phyloP scores from a whole-genome alignment of 2,797 vertebrate genomes.

The Lithobates pipiens region DNA sequence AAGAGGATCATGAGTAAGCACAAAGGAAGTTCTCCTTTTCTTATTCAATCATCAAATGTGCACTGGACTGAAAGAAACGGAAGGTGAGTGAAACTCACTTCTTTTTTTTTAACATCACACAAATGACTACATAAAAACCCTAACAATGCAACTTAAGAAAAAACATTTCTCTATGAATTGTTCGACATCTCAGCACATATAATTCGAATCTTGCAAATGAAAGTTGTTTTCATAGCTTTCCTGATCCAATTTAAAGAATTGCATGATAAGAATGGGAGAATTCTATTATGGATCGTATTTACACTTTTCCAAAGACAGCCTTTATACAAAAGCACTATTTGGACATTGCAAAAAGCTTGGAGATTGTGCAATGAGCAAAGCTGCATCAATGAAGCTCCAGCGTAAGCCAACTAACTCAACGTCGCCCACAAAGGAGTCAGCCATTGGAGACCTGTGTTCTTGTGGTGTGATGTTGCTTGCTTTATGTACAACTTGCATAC shows the following conservation, averaged over 20 bases:
- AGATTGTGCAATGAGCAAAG: constrained; percentile 5
- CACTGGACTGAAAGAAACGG: background rate
- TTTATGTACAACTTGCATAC: background rate
- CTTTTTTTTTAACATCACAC: background rate
- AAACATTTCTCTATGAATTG: background rate
- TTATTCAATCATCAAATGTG: background rate
- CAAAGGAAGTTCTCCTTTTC: background rate
- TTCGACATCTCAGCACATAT: background rate
- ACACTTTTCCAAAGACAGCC: constrained; percentile 7
- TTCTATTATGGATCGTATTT: background rate
- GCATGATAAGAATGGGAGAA: constrained; percentile 10
- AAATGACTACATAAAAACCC: background rate
- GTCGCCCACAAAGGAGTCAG: background rate
- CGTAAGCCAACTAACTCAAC: constrained; percentile 3
- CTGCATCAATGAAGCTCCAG: constrained; percentile 2
- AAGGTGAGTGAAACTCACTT: background rate
- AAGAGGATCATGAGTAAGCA: background rate
- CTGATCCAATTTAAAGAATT: background rate
- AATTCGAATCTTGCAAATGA: background rate
- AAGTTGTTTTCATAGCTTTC: background rate
- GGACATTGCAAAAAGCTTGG: constrained; percentile 8
- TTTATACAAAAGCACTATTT: constrained; percentile 11
- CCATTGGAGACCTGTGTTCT: background rate
- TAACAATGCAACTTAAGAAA: background rate
- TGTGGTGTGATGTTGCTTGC: background rate